Evolutionary conservation across 2,113 vertebrate species (phyloP), one percentile per base, ranked within the genome.

Genomic region (Rattus rattus): DNA sequence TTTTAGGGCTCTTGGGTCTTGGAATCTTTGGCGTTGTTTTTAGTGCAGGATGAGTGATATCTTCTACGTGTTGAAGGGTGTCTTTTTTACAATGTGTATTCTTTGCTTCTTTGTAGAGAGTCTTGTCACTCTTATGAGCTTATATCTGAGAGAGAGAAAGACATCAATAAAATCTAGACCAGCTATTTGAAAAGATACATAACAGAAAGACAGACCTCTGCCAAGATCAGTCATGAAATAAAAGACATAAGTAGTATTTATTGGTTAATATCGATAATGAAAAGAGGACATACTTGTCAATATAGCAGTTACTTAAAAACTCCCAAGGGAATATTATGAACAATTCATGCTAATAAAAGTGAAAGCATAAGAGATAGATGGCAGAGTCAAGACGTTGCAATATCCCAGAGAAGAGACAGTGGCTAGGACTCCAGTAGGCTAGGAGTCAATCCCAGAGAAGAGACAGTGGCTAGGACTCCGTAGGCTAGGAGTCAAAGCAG

Each of bases 281-380:
- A 80, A 69, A 88, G 43, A 90, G 26, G n/a, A n/a, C 39, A 83
- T 54, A 39, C 9, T 43, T 88, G 77, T 56, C n/a, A 93, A 85
- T 89, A 85, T 12, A 95, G n/a, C 72, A 93, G 20, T 77, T 96
- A 72, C n/a, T 89, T 95, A 14, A 95, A 90, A 92, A 73, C 49
- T 90, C 28, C 5, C 67, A 86, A 90, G 22, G 61, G n/a, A 94
- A 33, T 94, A 22, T 56, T 90, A 52, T 88, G 63, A 84, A n/a
- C 88, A 90, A 2, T 9, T 54, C 88, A 36, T 12, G 9, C 30
- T 63, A 59, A 88, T 83, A 95, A 87, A 92, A 70, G 26, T 70
- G 24, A 92, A 96, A 92, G 16, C 79, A 17, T 49, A 69, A 63
- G 24, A 70, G 87, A 22, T 14, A 22, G 76, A 16, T 70, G 56